Evolutionary conservation across 64 coral and sea anemone genomes (phyloP), one percentile per base, ranked within the genome.

Genomic region (Stichodactyla helianthus): DNA sequence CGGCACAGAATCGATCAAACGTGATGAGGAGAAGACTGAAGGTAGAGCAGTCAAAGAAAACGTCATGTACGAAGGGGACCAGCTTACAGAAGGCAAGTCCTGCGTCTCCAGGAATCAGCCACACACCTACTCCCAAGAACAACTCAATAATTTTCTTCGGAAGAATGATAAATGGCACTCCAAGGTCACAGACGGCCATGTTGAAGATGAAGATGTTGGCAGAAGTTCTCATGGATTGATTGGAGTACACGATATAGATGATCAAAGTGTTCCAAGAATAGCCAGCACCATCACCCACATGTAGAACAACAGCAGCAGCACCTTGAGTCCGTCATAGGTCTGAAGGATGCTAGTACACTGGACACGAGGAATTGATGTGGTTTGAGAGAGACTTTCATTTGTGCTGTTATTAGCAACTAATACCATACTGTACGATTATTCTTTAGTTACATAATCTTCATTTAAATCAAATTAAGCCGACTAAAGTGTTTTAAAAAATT

Each of bases 241-340:
- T 77, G n/a, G n/a, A 27, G n/a, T 27, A 27, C 22, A 77, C 71
- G 25, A 77, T 77, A 44, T 77, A 77, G n/a, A 77, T 77, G 71
- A 77, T 77, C 22, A 77, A 44, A 27, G 31, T 23, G 31, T 77
- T 77, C 11, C 71, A 26, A 77, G n/a, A 10, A 77, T 77, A 20
- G 22, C 71, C 22, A 77, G 6, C 17, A 23, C 31, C n/a, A 77
- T 77, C n/a, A 44, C 71, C 26, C 8, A 8, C 11, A 44, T 27
- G 20, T 77, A 77, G 71, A 77, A 27, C 10, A 77, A 8, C n/a
- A 77, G 4, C n/a, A 77, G 71, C 2, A 77, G 20, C 71, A 77
- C n/a, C 11, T 23, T 77, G 6, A 77, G 71, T 8, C 20, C 71
- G 10, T 27, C 71, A 6, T 77, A 77, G 22, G n/a, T 77, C 10